Evolutionary conservation across 1,140 invertebrate species (phyloP).

Genomic region (Achatina immaculata): DNA sequence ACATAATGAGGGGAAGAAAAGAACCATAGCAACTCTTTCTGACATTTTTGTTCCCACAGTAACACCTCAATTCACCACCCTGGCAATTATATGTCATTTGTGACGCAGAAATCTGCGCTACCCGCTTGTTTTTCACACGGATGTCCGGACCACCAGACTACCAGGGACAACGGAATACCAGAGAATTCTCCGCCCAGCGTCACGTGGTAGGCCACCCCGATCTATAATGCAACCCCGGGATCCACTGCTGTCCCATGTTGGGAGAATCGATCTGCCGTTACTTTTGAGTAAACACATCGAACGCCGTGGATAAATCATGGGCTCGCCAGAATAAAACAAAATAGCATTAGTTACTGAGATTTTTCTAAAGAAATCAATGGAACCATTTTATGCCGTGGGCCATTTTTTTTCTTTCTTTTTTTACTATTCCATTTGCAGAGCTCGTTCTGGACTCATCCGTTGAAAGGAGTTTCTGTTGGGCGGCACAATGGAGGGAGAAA

Average conservation of each 20-base stretch:
- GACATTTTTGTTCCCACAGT: neutral
- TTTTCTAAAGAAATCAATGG: neutral
- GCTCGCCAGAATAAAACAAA: conserved; percentile 3
- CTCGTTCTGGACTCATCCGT: neutral
- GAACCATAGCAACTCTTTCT: neutral
- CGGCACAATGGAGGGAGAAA: neutral
- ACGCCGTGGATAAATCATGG: conserved; percentile 14
- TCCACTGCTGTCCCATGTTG: neutral
- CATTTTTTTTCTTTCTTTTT: neutral
- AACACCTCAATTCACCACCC: neutral
- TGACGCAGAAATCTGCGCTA: conserved; percentile 24
- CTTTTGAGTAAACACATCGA: conserved; percentile 29
- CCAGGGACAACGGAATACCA: conserved; percentile 2
- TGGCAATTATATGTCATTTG: conserved; percentile 32
- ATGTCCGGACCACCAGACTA: conserved; percentile 22
- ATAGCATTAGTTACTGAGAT: conserved; percentile 12
- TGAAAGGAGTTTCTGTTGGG: neutral
- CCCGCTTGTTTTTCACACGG: conserved; percentile 35
- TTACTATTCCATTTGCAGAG: neutral
- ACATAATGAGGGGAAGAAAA: neutral
- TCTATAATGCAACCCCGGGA: conserved; percentile 5
- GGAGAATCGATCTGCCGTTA: conserved; percentile 12
- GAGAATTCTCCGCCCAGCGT: neutral
- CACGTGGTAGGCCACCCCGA: neutral
- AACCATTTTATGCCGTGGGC: neutral